Conservation (phyloP, 2,797 vertebrate species). For the Dipus sagitta region DNA sequence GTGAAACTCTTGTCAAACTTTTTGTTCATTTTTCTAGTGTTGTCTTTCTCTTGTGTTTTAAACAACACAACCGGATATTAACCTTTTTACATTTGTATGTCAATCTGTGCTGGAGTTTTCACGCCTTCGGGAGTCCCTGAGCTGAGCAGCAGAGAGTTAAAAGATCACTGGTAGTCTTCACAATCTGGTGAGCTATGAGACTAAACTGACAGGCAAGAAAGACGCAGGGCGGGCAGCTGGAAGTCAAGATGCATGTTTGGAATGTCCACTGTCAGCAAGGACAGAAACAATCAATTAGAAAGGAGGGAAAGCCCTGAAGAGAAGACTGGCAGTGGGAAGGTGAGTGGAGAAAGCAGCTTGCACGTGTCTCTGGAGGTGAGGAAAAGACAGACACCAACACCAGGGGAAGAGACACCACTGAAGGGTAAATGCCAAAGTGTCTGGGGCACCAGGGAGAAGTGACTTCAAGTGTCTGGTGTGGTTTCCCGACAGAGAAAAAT, state of each 20-base stretch:
- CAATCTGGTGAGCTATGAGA: constrained; percentile 3
- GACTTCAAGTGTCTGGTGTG: not conserved
- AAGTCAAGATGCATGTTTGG: not conserved
- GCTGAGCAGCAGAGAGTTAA: not conserved
- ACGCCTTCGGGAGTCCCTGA: not conserved
- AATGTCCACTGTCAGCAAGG: not conserved
- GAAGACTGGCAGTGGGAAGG: not conserved
- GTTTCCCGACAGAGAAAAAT: not conserved
- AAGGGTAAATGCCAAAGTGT: not conserved
- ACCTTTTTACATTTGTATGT: not conserved
- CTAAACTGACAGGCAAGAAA: not conserved
- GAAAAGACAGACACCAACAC: not conserved
- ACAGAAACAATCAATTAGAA: not conserved
- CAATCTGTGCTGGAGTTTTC: not conserved
- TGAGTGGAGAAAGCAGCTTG: not conserved
- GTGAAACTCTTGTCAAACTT: constrained; percentile 17
- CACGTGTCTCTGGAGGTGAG: not conserved
- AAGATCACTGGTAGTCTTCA: not conserved
- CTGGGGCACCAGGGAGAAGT: not conserved
- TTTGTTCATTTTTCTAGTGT: not conserved
- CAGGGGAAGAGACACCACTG: not conserved
- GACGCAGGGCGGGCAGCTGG: not conserved
- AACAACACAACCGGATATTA: not conserved
- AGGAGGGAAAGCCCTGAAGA: not conserved
- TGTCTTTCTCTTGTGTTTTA: not conserved